Evolutionary conservation across 1,140 invertebrate genomes (phyloP).

Genomic region (Epicauta chinensis): DNA sequence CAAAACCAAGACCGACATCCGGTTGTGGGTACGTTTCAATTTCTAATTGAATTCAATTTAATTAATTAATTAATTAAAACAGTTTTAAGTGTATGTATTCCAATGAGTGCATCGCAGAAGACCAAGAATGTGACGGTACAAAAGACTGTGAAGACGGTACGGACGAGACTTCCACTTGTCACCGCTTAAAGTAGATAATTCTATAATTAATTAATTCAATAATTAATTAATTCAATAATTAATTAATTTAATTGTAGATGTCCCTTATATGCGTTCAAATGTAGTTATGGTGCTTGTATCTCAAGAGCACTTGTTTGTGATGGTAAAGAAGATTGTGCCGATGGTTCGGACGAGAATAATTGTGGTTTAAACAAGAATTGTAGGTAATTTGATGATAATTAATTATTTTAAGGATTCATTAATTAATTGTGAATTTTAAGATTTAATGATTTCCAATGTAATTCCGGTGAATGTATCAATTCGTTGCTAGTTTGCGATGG

Average conservation of each 20-base stretch:
- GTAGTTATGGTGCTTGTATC: conserved; percentile 51
- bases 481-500: conserved; percentile 51
- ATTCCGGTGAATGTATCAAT: conserved; percentile 20
- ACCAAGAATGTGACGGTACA: conserved; percentile 50
- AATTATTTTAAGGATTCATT: too few species aligned
- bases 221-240: too few species aligned
- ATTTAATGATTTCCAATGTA: too few species aligned
- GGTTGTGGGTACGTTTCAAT: too few species aligned
- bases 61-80: too few species aligned
- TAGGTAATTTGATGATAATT: too few species aligned
- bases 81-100: too few species aligned
- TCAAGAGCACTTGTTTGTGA: conserved; percentile 47
- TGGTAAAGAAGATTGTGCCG: conserved; percentile 50
- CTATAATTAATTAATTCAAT: too few species aligned
- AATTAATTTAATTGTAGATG: conserved; percentile 15
- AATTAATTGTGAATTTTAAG: too few species aligned
- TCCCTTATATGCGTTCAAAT: conserved; percentile 42
- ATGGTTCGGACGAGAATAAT: conserved; percentile 48
- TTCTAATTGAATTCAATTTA: too few species aligned
- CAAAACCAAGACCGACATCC: too few species aligned
- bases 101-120: conserved; percentile 44
- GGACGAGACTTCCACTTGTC: conserved; percentile 49
- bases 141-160: conserved; percentile 61
- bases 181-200: too few species aligned
- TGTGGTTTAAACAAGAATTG: conserved; percentile 54